These are phyloP conservation scores for Pediacus dermestoides DNA, from an alignment of 2,888 invertebrate genomes.

Conservation along the genomic window DNA sequence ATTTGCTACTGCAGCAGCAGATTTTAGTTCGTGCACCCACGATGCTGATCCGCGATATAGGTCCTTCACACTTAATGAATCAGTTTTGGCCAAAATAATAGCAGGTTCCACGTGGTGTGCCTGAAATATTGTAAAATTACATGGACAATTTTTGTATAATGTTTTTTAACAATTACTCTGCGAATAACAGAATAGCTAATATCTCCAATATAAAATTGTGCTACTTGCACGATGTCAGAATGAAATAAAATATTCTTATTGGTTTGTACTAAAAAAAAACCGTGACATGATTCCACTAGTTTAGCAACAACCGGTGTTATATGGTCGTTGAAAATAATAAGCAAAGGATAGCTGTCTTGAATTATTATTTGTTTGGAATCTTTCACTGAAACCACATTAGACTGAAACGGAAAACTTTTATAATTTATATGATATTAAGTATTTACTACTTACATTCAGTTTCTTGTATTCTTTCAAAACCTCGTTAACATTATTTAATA, in stretches of 20 bases:
- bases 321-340: constrained; percentile 38
- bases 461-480: constrained; percentile 36
- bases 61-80: constrained; percentile 36
- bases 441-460: constrained; percentile 35
- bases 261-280: constrained; percentile 37
- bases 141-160: constrained; percentile 3
- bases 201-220: constrained; percentile 33
- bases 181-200: constrained; percentile 39
- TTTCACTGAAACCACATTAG: constrained; percentile 35
- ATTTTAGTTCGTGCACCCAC: constrained; percentile 37
- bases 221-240: constrained; percentile 33
- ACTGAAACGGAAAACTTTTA: constrained; percentile 36
- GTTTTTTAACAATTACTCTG: constrained; percentile 30
- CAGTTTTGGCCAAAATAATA: constrained; percentile 36
- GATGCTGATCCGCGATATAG: constrained; percentile 27
- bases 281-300: constrained; percentile 36
- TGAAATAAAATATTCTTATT: constrained; percentile 29
- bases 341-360: constrained; percentile 39
- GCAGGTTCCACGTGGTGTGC: constrained; percentile 23
- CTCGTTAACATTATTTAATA: constrained; percentile 35
- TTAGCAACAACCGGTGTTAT: constrained; percentile 38
- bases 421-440: background rate
- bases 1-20: constrained; percentile 19
- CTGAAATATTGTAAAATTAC: too few relatives aligned
- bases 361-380: constrained; percentile 38